phyloP scores from a whole-genome alignment of 2,113 vertebrate species.

The Chrysemys picta region DNA sequence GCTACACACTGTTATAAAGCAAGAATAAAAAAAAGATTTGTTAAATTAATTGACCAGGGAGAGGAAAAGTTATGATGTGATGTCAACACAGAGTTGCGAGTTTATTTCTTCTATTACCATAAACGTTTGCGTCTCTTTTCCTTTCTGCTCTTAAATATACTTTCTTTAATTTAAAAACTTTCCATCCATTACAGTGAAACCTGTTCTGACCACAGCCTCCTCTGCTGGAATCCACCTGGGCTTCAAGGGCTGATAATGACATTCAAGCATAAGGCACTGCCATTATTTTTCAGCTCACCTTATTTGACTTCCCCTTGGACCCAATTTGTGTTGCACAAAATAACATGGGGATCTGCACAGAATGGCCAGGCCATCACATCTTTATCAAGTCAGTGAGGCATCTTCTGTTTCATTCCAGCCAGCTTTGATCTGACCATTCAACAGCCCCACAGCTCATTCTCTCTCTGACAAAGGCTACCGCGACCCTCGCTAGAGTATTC shows the following conservation, averaged over 20 bases:
- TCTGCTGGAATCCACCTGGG: background rate
- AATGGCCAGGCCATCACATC: accelerated
- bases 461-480: no score
- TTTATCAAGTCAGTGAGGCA: background rate
- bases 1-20: background rate
- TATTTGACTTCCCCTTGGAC: conserved; percentile 18
- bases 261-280: background rate
- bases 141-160: background rate
- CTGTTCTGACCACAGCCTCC: background rate
- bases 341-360: background rate
- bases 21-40: background rate
- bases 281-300: background rate
- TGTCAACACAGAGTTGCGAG: background rate
- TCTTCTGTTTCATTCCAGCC: background rate
- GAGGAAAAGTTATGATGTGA: background rate
- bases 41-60: conserved; percentile 18
- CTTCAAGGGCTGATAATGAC: conserved; percentile 18
- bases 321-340: conserved; percentile 24
- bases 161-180: background rate
- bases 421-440: background rate
- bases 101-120: background rate
- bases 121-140: conserved; percentile 1
- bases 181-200: background rate
- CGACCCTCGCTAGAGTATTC: no score
- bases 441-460: background rate